A percentile compares a stretch with the other conserved stretches of the same genome.
Conservation (phyloP, 2,888 invertebrate species). For the Microdon myrmicae region DNA sequence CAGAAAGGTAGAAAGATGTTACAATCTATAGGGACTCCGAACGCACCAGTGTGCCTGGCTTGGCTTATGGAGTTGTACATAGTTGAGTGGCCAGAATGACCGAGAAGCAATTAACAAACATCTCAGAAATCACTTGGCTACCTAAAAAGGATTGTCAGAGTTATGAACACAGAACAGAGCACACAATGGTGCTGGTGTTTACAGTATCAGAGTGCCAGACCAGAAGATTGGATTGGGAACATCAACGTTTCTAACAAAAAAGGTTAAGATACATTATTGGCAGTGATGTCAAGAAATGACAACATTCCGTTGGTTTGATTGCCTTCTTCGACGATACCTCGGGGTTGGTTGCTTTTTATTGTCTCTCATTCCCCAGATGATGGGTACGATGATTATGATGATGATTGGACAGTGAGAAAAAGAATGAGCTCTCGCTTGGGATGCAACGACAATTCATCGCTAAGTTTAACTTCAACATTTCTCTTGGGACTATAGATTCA, state of each 20-base stretch:
- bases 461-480: slow-evolving; percentile 4
- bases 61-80: slow-evolving; percentile 43
- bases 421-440: slow-evolving; percentile 20
- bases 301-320: slow-evolving; percentile 50
- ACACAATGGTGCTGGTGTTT: slow-evolving; percentile 18
- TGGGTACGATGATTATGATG: slow-evolving; percentile 46
- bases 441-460: background rate
- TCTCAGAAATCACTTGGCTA: slow-evolving; percentile 52
- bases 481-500: background rate
- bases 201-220: slow-evolving; percentile 1
- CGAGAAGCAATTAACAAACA: slow-evolving; percentile 54
- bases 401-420: slow-evolving; percentile 50
- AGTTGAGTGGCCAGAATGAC: slow-evolving; percentile 44
- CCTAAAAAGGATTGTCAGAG: slow-evolving; percentile 53
- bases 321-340: slow-evolving; percentile 47
- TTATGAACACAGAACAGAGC: slow-evolving; percentile 53
- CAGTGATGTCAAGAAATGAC: slow-evolving; percentile 53
- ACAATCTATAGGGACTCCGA: no score
- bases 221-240: slow-evolving; percentile 30
- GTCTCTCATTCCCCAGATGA: slow-evolving; percentile 23
- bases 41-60: slow-evolving; percentile 22
- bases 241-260: slow-evolving; percentile 36
- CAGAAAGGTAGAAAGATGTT: background rate
- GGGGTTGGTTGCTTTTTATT: slow-evolving; percentile 17
- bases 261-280: slow-evolving; percentile 48